phyloP scores from a whole-genome alignment of 2,797 vertebrate species.

The Phoeniculus purpureus region DNA sequence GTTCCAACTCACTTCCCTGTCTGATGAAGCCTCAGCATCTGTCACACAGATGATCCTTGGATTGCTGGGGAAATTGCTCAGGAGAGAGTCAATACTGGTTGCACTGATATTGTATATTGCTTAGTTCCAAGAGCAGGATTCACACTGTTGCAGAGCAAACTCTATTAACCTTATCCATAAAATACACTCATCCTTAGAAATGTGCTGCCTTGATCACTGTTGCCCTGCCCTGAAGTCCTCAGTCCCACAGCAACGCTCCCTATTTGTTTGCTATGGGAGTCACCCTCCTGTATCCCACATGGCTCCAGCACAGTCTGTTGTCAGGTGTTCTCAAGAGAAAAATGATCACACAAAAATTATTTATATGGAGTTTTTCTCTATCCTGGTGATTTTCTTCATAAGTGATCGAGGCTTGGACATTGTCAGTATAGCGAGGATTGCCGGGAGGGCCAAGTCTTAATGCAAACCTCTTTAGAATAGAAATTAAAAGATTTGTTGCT shows the following conservation, averaged over 20 bases:
- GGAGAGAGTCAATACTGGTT: background rate
- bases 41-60: background rate
- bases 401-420: background rate
- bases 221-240: background rate
- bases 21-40: background rate
- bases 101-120: background rate
- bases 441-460: background rate
- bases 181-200: background rate
- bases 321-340: background rate
- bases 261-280: background rate
- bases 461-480: background rate
- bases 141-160: no score
- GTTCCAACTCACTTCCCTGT: background rate
- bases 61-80: background rate
- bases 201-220: background rate
- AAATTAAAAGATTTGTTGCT: background rate
- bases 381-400: conserved; percentile 26
- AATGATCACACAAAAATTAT: background rate
- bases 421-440: background rate
- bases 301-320: background rate
- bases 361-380: conserved; percentile 36
- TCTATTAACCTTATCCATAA: background rate
- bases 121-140: background rate
- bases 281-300: background rate
- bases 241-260: background rate